Conservation (phyloP, 2,888 invertebrate species). For the Ennomos fuscantarius region DNA sequence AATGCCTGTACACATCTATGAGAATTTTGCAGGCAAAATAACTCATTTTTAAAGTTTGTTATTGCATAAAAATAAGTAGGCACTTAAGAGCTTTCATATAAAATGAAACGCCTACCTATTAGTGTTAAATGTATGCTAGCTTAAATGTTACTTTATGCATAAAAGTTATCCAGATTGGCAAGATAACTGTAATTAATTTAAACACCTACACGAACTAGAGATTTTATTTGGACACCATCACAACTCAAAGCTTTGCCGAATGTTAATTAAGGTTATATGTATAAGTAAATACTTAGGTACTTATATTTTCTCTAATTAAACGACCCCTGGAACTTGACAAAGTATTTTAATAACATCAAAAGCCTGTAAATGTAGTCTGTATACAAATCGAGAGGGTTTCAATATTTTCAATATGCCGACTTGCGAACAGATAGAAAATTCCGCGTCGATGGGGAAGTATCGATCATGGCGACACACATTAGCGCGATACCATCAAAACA, state of each 20-base stretch:
- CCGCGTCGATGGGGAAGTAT: conserved; percentile 53
- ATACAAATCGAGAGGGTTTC: conserved; percentile 7
- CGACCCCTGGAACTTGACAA: conserved; percentile 2
- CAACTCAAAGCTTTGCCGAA: neutral
- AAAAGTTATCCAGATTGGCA: neutral
- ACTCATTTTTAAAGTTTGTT: no score
- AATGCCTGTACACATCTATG: no score
- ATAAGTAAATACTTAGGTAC: no score
- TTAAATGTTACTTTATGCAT: no score
- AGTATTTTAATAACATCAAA: conserved; percentile 21
- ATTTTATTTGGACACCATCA: conserved; percentile 12
- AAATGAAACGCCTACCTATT: no score
- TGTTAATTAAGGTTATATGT: conserved; percentile 1
- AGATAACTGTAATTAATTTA: conserved; percentile 13
- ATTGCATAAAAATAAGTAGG: no score
- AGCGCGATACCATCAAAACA: conserved; percentile 72
- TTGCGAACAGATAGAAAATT: conserved; percentile 39
- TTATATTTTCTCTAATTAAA: no score
- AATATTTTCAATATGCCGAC: conserved; percentile 7
- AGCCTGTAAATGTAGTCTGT: neutral
- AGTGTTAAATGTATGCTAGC: no score
- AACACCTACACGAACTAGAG: conserved; percentile 3
- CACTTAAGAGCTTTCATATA: no score
- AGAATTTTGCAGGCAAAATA: no score
- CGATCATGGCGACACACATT: conserved; percentile 69